Base-by-base conservation (phyloP, 2,888 invertebrate genomes). In the Pterostichus niger region DNA sequence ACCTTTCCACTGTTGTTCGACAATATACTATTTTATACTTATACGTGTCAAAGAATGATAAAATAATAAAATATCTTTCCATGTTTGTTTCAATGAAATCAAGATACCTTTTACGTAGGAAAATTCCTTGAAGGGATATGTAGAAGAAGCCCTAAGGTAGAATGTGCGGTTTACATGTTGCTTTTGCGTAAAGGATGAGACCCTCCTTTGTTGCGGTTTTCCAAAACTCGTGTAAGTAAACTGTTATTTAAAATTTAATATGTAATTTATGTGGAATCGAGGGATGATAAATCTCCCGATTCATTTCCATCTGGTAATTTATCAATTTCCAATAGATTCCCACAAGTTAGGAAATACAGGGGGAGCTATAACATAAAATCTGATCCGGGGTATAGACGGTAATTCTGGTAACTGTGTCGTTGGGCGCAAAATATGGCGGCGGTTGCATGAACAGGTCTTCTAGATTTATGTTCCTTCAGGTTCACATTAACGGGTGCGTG, bases 381-480 rank as follows among this genome's bases (percentile, higher is more conserved):
- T 75, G 75, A 75, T 75, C 52, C 52, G 75, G 17, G 13, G 33
- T 46, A 24, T 7, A 52, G 52, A 75, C 75, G 52, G 75, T 75
- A 75, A 75, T 75, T 75, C 75, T 75, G 33, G 75, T 75, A 75
- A 75, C 75, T 49, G 75, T 75, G 52, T 80, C 71, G 71, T 81
- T 81, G 54, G 56, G 54, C 35, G 52, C 56, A 35, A 81, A 81
- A 81, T 81, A 81, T 68, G 73, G 54, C 46, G 17, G 49, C 44
- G 24, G 56, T n/a, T 64, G 54, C 81, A 68, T 81, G 81, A 81
- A 54, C 81, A 73, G 52, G 35, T 73, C 81, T 56, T 40, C n/a
- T 13, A 17, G 71, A 81, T 81, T 81, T 81, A 81, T 81, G 71
- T 81, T 81, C 81, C 80, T 81, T 71, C 56, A 81, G 71, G 71